Base-by-base conservation (phyloP, 2,113 vertebrate genomes). In the Cochlearius cochlearius region DNA sequence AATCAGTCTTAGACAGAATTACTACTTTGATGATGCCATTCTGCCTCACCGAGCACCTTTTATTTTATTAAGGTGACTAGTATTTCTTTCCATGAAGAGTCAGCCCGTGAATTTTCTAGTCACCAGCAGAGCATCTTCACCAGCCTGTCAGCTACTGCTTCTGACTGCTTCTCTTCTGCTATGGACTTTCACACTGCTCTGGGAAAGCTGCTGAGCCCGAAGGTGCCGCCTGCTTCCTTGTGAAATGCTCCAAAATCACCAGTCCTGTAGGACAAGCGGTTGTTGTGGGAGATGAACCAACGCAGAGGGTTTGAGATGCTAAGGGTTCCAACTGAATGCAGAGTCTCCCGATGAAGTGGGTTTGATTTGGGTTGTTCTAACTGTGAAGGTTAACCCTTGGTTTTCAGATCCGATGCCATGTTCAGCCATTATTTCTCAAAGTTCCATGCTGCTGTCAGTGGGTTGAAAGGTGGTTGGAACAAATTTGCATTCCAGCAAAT, bases 1-100 rank as follows among this genome's bases (percentile, higher is more conserved):
- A 83, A 90, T 91, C 77, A 94, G 63, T 47, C 67, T 87, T n/a
- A 88, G 64, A 75, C 88, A 78, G 76, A 93, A 81, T 94, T 86
- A 96, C 55, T 52, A 64, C 85, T 90, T 90, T 81, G 50, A 68
- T 76, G 34, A 86, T 73, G 63, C 27, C 22, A 72, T 86, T 92
- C 49, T 94, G 49, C 53, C 47, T 82, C 74, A 39, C 10, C 59
- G 34, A 91, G 18, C 11, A 69, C 15, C 4, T 45, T 62, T 62
- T 45, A 45, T 67, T 62, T 55, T 15, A 26, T 41, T 76, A 60
- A 72, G 47, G 41, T 74, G 38, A 50, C 52, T 49, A 23, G n/a
- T 30, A 81, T 79, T 92, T 86, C 77, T 94, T 95, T 69, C 49
- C 53, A 43, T 63, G 45, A 79, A 79, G 60, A 87, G 17, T 59